Evolutionary conservation across 1,140 invertebrate species (phyloP), one percentile per base, ranked within the genome.

Genomic region (Ptiloglossa arizonensis): DNA sequence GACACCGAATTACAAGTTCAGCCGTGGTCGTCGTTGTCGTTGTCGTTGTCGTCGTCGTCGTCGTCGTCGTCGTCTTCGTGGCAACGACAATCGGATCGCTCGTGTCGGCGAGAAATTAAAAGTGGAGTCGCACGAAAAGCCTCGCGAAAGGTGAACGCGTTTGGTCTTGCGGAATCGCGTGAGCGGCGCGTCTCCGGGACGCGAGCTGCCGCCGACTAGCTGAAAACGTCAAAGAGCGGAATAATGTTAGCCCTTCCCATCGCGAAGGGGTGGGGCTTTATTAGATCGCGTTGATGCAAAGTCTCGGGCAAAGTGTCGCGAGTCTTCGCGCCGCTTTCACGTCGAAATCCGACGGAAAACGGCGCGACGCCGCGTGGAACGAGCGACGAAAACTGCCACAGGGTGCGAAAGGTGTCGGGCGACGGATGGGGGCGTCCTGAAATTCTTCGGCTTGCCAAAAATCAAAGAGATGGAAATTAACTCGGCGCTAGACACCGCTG

Each of bases 381-480:
- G 66, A 38, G 64, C 60, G 56, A 74, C 46, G 52, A 69, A 72
- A 73, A 41, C 35, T 73, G 70, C 70, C 54, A 54, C 63, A 27
- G 44, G 56, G 50, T 27, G 68, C 11, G 15, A 48, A 56, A 46
- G 52, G 24, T 35, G 44, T 54, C 24, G 62, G 32, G 44, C 27
- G 50, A 35, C 46, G 68, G 60, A 64, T 56, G 38, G 71, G 50
- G 63, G 66, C 68, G 64, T 38, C 66, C 32, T 32, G 70, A 80
- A 70, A 72, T 75, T 82, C 59, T 52, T 24, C 60, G 38, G 80
- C 46, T 68, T 75, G 83, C 85, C 89, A 90, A 90, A 90, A 91
- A 91, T 90, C 90, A 91, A 90, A 89, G 88, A 85, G 86, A 90
- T 90, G 90, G 83, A 90, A 87, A 90, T 91, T 90, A 89, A 85